Evolutionary conservation across 2,797 vertebrate genomes (phyloP).

Genomic region (Aulostomus chinensis): DNA sequence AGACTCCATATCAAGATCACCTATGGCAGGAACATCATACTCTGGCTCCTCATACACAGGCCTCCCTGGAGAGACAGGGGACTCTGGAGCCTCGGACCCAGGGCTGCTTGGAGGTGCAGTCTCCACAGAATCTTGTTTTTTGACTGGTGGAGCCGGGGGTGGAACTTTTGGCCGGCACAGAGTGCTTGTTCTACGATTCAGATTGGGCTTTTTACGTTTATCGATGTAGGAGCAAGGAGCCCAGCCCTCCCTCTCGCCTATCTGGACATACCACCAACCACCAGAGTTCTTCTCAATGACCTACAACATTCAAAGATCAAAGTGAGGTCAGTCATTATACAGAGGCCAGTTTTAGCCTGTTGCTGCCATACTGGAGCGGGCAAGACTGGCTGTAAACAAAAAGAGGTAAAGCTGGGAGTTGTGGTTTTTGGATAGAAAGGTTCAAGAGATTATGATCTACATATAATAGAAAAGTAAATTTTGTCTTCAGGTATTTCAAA

Average conservation of each 20-base stretch:
- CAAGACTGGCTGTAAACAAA: too few relatives aligned
- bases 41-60: conserved; percentile 95
- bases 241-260: conserved; percentile 98
- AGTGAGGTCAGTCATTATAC: neutral
- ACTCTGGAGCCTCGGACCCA: conserved; percentile 80
- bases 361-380: too few relatives aligned
- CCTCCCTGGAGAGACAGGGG: conserved; percentile 81
- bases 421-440: too few relatives aligned
- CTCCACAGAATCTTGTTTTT: conserved; percentile 90
- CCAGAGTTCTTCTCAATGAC: conserved; percentile 99
- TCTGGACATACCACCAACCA: conserved; percentile 99
- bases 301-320: conserved; percentile 66
- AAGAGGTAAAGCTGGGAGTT: too few relatives aligned
- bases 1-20: conserved; percentile 87
- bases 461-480: too few relatives aligned
- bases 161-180: conserved; percentile 96
- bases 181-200: conserved; percentile 95
- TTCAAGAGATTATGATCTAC: too few relatives aligned
- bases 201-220: conserved; percentile 98
- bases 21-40: conserved; percentile 95
- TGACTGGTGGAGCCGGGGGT: conserved; percentile 95
- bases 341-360: neutral
- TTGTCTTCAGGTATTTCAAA: too few relatives aligned
- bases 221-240: conserved; percentile 98
- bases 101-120: conserved; percentile 74